These are phyloP conservation scores for Leptonema lineaticorne DNA, from an alignment of 1,140 invertebrate species.

Conservation along the genomic window DNA sequence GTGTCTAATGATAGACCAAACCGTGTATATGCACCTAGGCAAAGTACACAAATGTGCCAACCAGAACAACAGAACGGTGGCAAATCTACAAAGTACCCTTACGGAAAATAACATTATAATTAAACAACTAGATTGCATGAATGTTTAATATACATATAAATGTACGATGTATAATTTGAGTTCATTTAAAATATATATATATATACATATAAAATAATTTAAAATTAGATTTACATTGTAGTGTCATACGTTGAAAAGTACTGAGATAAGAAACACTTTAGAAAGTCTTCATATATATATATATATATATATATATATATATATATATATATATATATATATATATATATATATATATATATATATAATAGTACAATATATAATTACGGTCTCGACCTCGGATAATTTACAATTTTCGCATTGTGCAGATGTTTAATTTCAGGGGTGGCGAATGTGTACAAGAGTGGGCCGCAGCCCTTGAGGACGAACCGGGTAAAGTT, in stretches of 20 bases:
- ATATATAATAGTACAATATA: background rate
- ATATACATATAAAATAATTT: background rate
- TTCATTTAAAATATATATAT: background rate
- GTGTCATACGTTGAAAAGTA: too few species aligned
- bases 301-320: background rate
- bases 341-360: background rate
- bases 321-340: background rate
- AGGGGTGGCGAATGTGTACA: too few species aligned
- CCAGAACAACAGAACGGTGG: background rate
- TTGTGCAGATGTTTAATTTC: too few species aligned
- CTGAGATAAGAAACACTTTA: too few species aligned
- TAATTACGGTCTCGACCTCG: too few species aligned
- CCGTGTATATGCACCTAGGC: too few species aligned
- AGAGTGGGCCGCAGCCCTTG: background rate
- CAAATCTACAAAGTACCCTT: too few species aligned
- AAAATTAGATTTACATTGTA: too few species aligned
- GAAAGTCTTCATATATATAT: background rate
- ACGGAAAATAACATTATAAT: too few species aligned
- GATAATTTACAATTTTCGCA: too few species aligned
- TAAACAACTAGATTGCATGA: background rate
- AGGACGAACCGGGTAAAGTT: background rate
- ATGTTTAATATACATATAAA: background rate
- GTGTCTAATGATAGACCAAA: background rate
- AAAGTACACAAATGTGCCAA: constrained; percentile 3
- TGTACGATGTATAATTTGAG: background rate